A percentile compares a stretch with the other conserved stretches of the same genome.
These are phyloP conservation scores for Eulemur coronatus DNA, from an alignment of 2,797 vertebrate species.

Conservation along the genomic window DNA sequence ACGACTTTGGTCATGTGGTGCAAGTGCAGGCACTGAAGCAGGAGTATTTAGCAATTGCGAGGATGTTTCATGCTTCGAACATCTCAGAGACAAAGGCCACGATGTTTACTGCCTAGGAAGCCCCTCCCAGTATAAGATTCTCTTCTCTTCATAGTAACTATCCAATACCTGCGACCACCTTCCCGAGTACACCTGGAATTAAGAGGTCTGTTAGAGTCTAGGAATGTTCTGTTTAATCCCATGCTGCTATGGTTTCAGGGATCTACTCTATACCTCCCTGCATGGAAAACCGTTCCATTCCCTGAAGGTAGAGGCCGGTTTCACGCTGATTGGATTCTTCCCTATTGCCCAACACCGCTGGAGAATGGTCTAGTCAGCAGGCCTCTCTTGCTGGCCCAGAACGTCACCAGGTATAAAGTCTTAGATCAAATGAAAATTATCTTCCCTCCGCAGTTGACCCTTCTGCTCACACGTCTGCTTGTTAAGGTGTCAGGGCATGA, in stretches of 20 bases:
- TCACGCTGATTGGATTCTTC: accelerated
- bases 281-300: too few species aligned
- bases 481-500: neutral
- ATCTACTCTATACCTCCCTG: neutral
- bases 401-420: neutral
- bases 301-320: neutral
- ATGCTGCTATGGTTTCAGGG: neutral
- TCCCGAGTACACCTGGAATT: neutral
- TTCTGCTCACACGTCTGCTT: neutral
- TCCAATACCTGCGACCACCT: neutral
- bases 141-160: neutral
- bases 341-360: accelerated
- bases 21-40: neutral
- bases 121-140: neutral
- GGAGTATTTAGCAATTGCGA: neutral
- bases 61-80: neutral
- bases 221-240: neutral
- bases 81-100: neutral
- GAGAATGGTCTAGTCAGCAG: neutral
- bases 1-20: accelerated
- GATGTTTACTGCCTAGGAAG: neutral
- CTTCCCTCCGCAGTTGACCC: neutral
- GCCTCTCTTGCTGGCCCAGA: neutral
- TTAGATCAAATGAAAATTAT: neutral
- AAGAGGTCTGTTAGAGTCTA: neutral